These are phyloP conservation scores for Eueremaeus valkanovi DNA, from an alignment of 2,888 invertebrate species.

Conservation along the genomic window DNA sequence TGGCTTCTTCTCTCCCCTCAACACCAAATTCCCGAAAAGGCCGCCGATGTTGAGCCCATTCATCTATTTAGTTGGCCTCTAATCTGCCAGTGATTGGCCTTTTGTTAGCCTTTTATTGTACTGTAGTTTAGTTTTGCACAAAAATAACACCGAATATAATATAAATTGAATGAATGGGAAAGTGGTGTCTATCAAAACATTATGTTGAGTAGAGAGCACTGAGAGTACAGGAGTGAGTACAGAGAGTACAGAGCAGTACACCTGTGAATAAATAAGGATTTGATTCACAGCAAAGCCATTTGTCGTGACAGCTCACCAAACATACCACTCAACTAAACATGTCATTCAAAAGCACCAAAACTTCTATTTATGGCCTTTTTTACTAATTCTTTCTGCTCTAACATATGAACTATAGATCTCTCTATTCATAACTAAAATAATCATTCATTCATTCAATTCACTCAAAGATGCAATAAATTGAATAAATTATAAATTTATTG, in stretches of 20 bases:
- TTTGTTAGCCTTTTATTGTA: constrained; percentile 15
- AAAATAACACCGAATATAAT: constrained; percentile 37
- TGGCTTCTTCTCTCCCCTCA: neutral
- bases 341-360: constrained; percentile 8
- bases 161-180: constrained; percentile 27
- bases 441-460: neutral
- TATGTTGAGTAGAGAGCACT: no score
- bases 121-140: neutral
- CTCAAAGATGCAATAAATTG: neutral
- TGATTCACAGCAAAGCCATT: constrained; percentile 35
- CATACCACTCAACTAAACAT: constrained; percentile 5
- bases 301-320: constrained; percentile 26
- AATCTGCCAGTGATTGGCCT: constrained; percentile 33
- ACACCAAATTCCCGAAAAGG: constrained; percentile 33
- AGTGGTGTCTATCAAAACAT: constrained; percentile 36
- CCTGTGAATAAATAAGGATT: constrained; percentile 29
- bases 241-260: no score
- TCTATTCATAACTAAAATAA: neutral
- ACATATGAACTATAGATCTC: neutral
- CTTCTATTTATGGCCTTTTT: constrained; percentile 17
- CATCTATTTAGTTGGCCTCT: constrained; percentile 25
- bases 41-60: constrained; percentile 11
- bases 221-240: no score
- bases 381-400: neutral
- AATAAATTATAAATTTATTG: neutral